Evolutionary conservation across 2,888 invertebrate genomes (phyloP), one percentile per base, ranked within the genome.

Genomic region (Stomorhina lunata): DNA sequence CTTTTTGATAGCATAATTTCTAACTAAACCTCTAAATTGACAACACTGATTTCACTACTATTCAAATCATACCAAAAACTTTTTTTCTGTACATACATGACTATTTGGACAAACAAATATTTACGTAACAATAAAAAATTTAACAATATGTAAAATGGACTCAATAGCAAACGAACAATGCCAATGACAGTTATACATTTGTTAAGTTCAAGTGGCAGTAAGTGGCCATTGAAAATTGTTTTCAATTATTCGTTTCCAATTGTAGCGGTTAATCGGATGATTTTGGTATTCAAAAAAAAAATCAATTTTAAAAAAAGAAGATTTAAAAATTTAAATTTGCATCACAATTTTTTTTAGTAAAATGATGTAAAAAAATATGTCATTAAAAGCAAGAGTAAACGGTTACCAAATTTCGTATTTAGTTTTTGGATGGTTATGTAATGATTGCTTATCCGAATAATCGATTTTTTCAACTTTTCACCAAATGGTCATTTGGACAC

Each of bases 181-280:
- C 48, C 65, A 82, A 82, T 79, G 79, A 82, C 82, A 82, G 79
- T 66, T 79, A 66, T 61, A 79, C 71, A 76, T 79, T 71, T 82
- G 73, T 82, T 55, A 79, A 79, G 66, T 79, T 79, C 75, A 76
- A 79, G 79, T 79, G 82, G 66, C 75, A 59, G 65, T 79, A 82
- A 79, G 82, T 82, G 82, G 68, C 71, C 43, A 40, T 43, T 65
- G 45, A 65, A 22, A 17, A 69, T 63, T 77, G 17, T 77, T 69
- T 77, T 61, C 77, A 61, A 53, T 77, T 77, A 77, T 59, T 53
- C 17, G 68, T 37, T 43, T 40, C 17, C 17, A 4, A 10, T 53
- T 50, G n/a, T 25, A 15, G 17, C 53, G 32, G 43, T 61, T 53
- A 69, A 61, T 61, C 77, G 43, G 45, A 12, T 55, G n/a, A 63